Base-by-base conservation (phyloP, 2,888 invertebrate species). In the Melieria omissa region DNA sequence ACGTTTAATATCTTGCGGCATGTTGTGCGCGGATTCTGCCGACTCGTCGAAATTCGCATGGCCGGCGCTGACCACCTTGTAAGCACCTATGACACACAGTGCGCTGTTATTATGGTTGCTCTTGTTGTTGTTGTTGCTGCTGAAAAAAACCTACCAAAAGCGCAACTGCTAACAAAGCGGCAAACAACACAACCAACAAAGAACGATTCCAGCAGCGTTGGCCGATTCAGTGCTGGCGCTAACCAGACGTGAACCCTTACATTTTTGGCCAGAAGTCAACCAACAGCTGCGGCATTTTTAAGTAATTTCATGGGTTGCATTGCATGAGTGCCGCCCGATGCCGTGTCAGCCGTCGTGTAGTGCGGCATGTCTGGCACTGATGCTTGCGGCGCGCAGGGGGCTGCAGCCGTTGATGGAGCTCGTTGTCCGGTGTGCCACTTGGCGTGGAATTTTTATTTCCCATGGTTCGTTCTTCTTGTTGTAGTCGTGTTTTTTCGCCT, bases 211-310 rank as follows among this genome's bases (percentile, higher is more conserved):
- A 62, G 45, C 29, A 44, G 58, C 58, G 52, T 16, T n/a, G 8
- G 60, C 16, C 10, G 49, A 12, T 55, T 42, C 61, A 16, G 41
- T 42, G 47, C 45, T n/a, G 12, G 5, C 29, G 12, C 9, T 58
- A 14, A n/a, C 10, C 63, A 29, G 9, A 16, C 46, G 47, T 14
- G 47, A 69, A 66, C 75, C 71, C 72, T 76, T 69, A 70, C 71
- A 62, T 46, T 79, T 77, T 80, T 84, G 84, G 84, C 83, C 83
- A 84, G 80, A 85, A 84, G 81, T 85, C 84, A 84, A 83, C 85
- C 84, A 84, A 81, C 82, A 82, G 84, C 81, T 85, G 84, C 77
- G 84, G 84, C 84, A 83, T 83, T 83, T 83, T 83, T 83, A 83
- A 83, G 84, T 83, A 83, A 83, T 83, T 83, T 83, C 81, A 83